Percentiles rank a stretch among this genome's conserved stretches.
phyloP scores from a whole-genome alignment of 30 jellyfish, hydroid and myxozoan species.

The Hydra vulgaris region DNA sequence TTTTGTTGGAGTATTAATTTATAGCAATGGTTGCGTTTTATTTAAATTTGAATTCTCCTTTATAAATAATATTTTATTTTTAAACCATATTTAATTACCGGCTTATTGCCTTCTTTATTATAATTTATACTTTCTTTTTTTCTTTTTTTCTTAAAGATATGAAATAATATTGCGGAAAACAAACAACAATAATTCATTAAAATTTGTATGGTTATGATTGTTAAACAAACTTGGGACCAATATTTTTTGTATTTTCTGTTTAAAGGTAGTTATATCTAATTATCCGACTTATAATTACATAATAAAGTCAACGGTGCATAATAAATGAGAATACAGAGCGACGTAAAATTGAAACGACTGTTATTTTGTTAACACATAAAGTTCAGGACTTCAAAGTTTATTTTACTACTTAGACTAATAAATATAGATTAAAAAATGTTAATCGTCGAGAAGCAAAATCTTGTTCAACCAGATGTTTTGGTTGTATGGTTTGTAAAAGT shows the following conservation, averaged over 20 bases:
- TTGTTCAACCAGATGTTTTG: conserved; percentile 22
- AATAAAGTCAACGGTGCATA: background rate
- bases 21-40: too few relatives aligned
- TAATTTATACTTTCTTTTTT: too few relatives aligned
- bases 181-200: background rate
- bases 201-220: background rate
- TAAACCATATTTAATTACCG: too few relatives aligned
- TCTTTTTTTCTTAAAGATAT: too few relatives aligned
- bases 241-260: background rate
- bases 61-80: too few relatives aligned
- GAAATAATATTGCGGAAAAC: background rate
- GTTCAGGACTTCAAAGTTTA: background rate
- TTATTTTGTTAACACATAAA: background rate
- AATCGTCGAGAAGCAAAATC: conserved; percentile 1
- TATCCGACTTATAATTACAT: background rate
- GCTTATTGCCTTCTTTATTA: too few relatives aligned
- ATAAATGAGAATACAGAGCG: background rate
- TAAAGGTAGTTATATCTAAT: background rate
- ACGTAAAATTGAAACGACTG: background rate
- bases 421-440: background rate
- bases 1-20: too few relatives aligned
- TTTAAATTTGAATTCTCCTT: too few relatives aligned
- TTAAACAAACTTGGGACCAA: background rate
- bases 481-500: conserved; percentile 28
- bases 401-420: background rate